Evolutionary conservation across 1,140 invertebrate species (phyloP).

Genomic region (Anthonomus grandis): DNA sequence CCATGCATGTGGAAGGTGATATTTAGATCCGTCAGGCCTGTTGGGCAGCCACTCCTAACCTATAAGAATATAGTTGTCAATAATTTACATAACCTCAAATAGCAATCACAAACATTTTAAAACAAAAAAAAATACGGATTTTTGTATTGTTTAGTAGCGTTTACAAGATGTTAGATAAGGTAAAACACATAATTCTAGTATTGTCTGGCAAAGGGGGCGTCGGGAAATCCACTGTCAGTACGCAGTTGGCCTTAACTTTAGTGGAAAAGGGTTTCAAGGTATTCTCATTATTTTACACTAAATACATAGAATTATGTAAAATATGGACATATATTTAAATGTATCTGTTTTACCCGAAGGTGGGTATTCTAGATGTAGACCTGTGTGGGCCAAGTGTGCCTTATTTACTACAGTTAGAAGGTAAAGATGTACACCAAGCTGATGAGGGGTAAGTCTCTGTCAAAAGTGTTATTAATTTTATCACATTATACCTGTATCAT

Average conservation of each 20-base stretch:
- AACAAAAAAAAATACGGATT: too few species aligned
- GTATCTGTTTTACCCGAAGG: slow-evolving; percentile 52
- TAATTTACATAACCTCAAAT: too few species aligned
- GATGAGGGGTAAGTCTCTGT: slow-evolving; percentile 39
- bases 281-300: slow-evolving; percentile 44
- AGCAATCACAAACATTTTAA: too few species aligned
- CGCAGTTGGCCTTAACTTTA: slow-evolving; percentile 78
- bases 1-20: too few species aligned
- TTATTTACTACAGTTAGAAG: slow-evolving; percentile 64
- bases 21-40: too few species aligned
- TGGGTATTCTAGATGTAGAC: slow-evolving; percentile 87
- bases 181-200: slow-evolving; percentile 87
- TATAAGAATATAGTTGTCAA: too few species aligned
- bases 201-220: slow-evolving; percentile 98
- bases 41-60: too few species aligned
- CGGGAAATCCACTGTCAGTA: slow-evolving; percentile 93
- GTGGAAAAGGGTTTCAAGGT: slow-evolving; percentile 81
- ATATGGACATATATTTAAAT: too few species aligned
- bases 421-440: slow-evolving; percentile 84
- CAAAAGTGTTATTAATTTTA: too few species aligned
- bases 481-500: background rate
- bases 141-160: too few species aligned
- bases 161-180: slow-evolving; percentile 61
- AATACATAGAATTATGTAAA: background rate
- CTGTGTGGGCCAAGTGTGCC: slow-evolving; percentile 87